Conservation (phyloP, 2,888 invertebrate genomes). For the Orthosia incerta region DNA sequence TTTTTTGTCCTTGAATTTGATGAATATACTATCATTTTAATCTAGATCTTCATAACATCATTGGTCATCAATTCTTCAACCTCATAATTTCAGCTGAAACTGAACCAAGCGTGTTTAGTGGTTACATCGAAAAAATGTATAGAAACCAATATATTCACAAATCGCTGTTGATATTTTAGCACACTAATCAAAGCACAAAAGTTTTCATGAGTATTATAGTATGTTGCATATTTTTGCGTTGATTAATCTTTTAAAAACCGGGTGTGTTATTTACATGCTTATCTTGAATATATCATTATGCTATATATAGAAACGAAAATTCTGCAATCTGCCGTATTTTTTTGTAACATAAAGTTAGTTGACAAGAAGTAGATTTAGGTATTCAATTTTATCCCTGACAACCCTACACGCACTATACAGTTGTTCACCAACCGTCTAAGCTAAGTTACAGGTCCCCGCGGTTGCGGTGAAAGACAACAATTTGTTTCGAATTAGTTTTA, state of each 20-base stretch:
- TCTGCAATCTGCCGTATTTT: background rate
- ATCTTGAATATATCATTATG: too few relatives aligned
- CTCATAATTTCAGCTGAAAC: background rate
- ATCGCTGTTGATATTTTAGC: too few relatives aligned
- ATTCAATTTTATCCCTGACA: conserved; percentile 10
- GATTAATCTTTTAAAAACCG: too few relatives aligned
- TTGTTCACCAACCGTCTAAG: conserved; percentile 45
- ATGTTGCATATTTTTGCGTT: too few relatives aligned
- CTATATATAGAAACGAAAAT: too few relatives aligned
- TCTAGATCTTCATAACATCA: background rate
- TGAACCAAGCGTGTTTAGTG: too few relatives aligned
- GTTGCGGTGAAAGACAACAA: conserved; percentile 74
- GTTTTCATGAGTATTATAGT: background rate
- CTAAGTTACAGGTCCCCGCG: conserved; percentile 56
- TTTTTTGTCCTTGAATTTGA: background rate
- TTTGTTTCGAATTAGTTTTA: conserved; percentile 75
- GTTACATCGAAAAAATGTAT: background rate
- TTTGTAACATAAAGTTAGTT: background rate
- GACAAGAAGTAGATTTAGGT: background rate
- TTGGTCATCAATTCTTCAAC: background rate
- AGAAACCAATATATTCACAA: background rate
- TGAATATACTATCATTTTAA: too few relatives aligned
- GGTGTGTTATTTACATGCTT: too few relatives aligned
- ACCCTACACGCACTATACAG: conserved; percentile 40
- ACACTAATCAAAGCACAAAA: background rate